Base-by-base conservation (phyloP, 2,888 invertebrate species). In the Cryptus armator region DNA sequence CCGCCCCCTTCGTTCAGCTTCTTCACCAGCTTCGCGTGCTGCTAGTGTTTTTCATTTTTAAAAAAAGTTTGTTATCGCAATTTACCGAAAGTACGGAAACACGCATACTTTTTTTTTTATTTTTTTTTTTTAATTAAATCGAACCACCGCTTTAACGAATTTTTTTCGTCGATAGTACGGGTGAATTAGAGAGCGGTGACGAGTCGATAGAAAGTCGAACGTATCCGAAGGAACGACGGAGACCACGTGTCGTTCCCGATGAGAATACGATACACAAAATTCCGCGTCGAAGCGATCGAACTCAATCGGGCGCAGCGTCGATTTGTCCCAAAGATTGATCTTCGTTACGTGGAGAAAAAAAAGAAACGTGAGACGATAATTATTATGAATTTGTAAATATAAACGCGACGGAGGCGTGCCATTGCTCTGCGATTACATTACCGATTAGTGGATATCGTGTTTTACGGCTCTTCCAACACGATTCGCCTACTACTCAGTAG, bases 1-100 rank as follows among this genome's bases (percentile, higher is more conserved):
- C 56, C 56, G 24, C 19, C 6, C 24, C 53, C 46, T 66, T 68
- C 24, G 37, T 56, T 77, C 86, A 88, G 86, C 87, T 84, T 87
- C 87, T 75, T 79, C 43, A 86, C 84, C 86, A 85, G 78, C 80
- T 32, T 59, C 56, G 43, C 44, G n/a, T n/a, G 62, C 62, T 32
- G 29, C n/a, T 29, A 32, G 32, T 62, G 62, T 14, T 62, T 62
- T 62, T 16, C 19, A 53, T 12, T 43, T 53, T 16, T 43, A 7
- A 5, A 5, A 37, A 37, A 29, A 62, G 32, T 64, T 46, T 32
- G 46, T 75, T 37, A 16, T 75, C 48, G 16, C 37, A n/a, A 59
- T 59, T 46, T 29, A 24, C n/a, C 72, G 43, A 56, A 72, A 75
- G 64, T 51, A 51, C 66, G 29, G 72, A 76, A 53, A 64, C 66